phyloP scores from a whole-genome alignment of 2,797 vertebrate genomes.

The Scyliorhinus canicula region DNA sequence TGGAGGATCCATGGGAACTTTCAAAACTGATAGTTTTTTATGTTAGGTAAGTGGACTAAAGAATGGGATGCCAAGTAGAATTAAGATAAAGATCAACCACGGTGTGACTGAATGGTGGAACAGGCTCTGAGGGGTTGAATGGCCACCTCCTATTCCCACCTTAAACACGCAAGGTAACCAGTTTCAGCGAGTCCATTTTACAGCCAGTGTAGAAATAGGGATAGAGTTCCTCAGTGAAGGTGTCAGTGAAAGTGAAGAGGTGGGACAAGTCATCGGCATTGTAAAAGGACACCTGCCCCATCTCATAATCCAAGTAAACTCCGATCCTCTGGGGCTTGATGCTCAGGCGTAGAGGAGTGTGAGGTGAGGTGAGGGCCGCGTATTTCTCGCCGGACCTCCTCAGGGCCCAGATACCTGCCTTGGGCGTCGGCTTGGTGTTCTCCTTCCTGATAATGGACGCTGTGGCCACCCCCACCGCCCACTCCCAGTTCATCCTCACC shows the following conservation, averaged over 20 bases:
- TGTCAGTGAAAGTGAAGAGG: conserved; percentile 27
- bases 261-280: not conserved
- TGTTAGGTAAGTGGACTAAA: not conserved
- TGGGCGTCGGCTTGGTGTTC: not conserved
- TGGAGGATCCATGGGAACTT: not conserved
- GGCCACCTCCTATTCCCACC: not conserved
- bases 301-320: not conserved
- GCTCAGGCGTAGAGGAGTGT: not conserved
- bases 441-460: not conserved
- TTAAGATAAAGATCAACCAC: not conserved
- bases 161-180: not conserved
- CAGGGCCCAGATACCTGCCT: conserved; percentile 23
- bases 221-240: conserved; percentile 31
- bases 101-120: not conserved
- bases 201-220: conserved; percentile 20
- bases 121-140: no score
- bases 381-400: not conserved
- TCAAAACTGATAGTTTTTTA: not conserved
- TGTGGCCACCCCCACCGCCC: not conserved
- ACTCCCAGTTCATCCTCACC: not conserved
- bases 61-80: not conserved
- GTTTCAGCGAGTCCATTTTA: not conserved
- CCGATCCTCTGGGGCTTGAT: conserved; percentile 24
- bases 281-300: not conserved
- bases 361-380: conserved; percentile 17